Evolutionary conservation across 2,113 vertebrate species (phyloP).

Genomic region (Himantopus leucocephalus): DNA sequence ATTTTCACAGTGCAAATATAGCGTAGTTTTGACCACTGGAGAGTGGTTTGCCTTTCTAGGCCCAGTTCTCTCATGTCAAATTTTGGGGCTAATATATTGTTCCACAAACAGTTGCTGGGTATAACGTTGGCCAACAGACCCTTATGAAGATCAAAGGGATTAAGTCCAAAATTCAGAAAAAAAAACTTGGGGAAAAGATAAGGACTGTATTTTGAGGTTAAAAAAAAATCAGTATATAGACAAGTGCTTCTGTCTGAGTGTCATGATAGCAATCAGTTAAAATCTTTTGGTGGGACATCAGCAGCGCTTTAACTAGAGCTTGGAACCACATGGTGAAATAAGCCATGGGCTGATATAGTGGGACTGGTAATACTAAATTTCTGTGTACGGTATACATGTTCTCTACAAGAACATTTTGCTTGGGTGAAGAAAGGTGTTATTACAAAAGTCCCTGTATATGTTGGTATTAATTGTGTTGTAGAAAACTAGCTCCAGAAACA

Average conservation of each 20-base stretch:
- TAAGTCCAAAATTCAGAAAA: neutral
- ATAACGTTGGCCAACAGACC: neutral
- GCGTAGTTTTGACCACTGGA: neutral
- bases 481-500: neutral
- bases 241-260: neutral
- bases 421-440: neutral
- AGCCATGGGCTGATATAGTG: neutral
- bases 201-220: neutral
- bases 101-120: neutral
- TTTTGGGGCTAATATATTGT: neutral
- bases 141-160: neutral
- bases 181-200: neutral
- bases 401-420: neutral
- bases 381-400: neutral
- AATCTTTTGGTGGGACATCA: neutral
- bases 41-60: neutral
- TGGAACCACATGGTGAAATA: neutral
- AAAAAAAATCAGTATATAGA: neutral
- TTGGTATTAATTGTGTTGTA: neutral
- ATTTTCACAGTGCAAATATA: neutral
- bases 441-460: neutral
- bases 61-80: neutral
- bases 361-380: neutral
- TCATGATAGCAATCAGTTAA: neutral
- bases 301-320: neutral